Base-by-base conservation (phyloP, 2,888 invertebrate species). In the Nomada goodeniana region DNA sequence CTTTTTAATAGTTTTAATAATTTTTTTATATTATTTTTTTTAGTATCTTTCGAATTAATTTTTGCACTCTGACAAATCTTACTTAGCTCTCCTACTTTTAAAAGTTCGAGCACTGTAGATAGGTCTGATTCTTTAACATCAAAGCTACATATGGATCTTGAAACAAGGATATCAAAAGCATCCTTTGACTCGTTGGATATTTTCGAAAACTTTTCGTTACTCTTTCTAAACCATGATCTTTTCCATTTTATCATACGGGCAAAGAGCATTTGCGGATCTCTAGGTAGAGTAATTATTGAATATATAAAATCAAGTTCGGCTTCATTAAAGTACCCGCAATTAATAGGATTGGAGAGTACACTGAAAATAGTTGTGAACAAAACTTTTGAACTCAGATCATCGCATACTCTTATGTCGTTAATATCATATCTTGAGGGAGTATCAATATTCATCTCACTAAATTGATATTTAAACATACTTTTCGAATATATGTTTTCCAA, bases 261-360 rank as follows among this genome's bases (percentile, higher is more conserved):
- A 13, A 93, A 79, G 29, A 93, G 80, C 69, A 87, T 91, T 83
- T 93, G 92, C 0, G 92, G 90, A 15, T 86, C 59, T 3, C 44
- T 44, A 3, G 86, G 85, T 18, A 93, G 70, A 0, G 89, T 90
- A 15, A 93, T 63, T 9, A 91, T 82, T 0, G 83, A 81, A 77
- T 90, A 92, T 74, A 93, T 73, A 5, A 77, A 80, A 75, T 92
- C 89, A 1, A 92, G 53, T 77, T 93, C 93, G 0, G 77, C 29
- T 36, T 87, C 79, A n/a, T 85, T 52, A 52, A 93, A 93, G 77
- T 93, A 93, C 13, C 91, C 91, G 59, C 93, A 93, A 76, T 93
- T 93, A 1, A 89, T 61, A 2, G 89, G 88, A 70, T 91, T 90
- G 0, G 89, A 86, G 44, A 93, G 89, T 4, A 93, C 92, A 15